Evolutionary conservation across 2,113 vertebrate species (phyloP).

Genomic region (Notothenia rossii): DNA sequence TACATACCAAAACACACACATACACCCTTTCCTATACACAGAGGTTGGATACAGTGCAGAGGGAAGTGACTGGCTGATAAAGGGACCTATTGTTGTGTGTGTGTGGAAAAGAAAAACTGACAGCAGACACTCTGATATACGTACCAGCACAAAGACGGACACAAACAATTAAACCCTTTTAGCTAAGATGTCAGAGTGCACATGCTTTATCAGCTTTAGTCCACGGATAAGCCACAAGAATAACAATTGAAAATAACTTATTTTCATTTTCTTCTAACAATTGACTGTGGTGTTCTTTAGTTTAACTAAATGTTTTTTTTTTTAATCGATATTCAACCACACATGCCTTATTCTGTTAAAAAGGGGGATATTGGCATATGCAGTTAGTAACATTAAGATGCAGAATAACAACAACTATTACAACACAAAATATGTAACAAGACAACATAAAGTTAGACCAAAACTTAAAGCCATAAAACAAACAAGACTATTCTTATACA

Average conservation of each 20-base stretch:
- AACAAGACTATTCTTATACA: background rate
- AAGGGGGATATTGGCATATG: background rate
- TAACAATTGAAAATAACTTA: background rate
- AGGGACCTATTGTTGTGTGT: conserved; percentile 54
- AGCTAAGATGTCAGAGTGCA: background rate
- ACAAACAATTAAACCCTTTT: conserved; percentile 8
- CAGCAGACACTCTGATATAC: conserved; percentile 30
- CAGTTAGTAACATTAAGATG: background rate
- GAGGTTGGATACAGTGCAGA: conserved; percentile 44
- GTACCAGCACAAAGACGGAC: conserved; percentile 21
- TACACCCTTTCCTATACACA: conserved; percentile 20
- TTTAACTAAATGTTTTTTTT: background rate
- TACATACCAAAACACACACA: conserved; percentile 18
- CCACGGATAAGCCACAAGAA: background rate
- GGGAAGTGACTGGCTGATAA: conserved; percentile 61
- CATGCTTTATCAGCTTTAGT: background rate
- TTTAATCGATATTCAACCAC: background rate
- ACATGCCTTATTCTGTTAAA: background rate
- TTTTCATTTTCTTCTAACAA: background rate
- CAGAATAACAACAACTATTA: background rate
- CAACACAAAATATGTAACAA: background rate
- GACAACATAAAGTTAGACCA: background rate
- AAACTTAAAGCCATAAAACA: background rate
- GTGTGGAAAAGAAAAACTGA: conserved; percentile 10
- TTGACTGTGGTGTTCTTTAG: background rate